These are phyloP conservation scores for Cyclopterus lumpus DNA, from an alignment of 2,797 vertebrate species.

Conservation along the genomic window DNA sequence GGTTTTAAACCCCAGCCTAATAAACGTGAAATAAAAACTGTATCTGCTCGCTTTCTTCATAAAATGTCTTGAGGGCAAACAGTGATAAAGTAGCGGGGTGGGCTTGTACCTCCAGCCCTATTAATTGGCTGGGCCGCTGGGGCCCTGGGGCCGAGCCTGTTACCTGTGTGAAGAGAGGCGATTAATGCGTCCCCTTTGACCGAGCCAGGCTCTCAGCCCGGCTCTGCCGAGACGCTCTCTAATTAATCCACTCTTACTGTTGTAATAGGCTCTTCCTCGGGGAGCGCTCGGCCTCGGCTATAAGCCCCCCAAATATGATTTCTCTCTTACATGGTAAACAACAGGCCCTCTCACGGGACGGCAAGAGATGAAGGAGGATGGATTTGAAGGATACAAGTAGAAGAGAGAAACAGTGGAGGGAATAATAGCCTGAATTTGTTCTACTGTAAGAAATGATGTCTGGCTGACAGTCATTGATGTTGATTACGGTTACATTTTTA, in stretches of 20 bases:
- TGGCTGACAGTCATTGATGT: conserved; percentile 34
- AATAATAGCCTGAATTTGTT: conserved; percentile 37
- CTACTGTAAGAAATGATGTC: conserved; percentile 24
- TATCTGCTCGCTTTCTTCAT: conserved; percentile 52
- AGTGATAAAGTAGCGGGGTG: conserved; percentile 75
- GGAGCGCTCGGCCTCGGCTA: conserved; percentile 75
- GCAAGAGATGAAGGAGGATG: conserved; percentile 55
- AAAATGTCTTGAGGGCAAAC: conserved; percentile 77
- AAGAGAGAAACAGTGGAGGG: conserved; percentile 37
- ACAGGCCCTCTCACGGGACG: conserved; percentile 79
- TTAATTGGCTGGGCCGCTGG: conserved; percentile 81
- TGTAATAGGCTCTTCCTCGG: conserved; percentile 91
- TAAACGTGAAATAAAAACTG: conserved; percentile 68
- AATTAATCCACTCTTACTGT: conserved; percentile 98
- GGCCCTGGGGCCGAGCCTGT: conserved; percentile 68
- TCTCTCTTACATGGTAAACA: conserved; percentile 95
- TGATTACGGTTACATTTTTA: conserved; percentile 39
- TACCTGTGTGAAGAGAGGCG: conserved; percentile 83
- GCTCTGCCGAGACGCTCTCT: conserved; percentile 88
- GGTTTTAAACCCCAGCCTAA: conserved; percentile 55
- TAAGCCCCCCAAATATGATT: conserved; percentile 90
- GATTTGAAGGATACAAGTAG: conserved; percentile 51
- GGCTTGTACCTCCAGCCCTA: conserved; percentile 79
- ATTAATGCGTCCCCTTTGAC: conserved; percentile 87
- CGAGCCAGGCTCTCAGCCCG: conserved; percentile 79